Base-by-base conservation (phyloP, 1,140 invertebrate species). In the Drosophila repleta region DNA sequence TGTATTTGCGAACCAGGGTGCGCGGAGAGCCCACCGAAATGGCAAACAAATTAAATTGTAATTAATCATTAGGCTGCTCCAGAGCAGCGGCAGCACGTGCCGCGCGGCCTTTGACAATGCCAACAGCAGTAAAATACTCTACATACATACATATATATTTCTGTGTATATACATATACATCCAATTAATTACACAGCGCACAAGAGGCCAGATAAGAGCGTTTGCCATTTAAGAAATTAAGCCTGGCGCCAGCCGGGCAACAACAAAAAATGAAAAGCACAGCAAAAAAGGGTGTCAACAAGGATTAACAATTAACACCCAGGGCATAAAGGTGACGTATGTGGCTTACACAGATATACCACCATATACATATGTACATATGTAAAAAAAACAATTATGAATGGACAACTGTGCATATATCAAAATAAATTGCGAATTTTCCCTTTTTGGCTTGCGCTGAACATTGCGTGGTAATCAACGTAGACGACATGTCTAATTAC, bases 11-110 rank as follows among this genome's bases (percentile, higher is more conserved):
- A 4, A 18, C 24, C 41, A 41, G 29, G 49, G 57, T 37, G 29
- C 37, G 45, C 10, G 32, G 56, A 18, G 62, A 62, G 57, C 58
- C 55, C 46, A 56, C 39, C 37, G 49, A 73, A 88, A 88, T 87
- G 75, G 64, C 71, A 82, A 78, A 88, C 78, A 88, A 88, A 88
- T 87, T 88, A 87, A 88, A 87, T 87, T 87, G 82, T 82, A 87
- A 87, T 87, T 87, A 87, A 88, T 87, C 83, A 87, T 87, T 79
- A 71, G 74, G 74, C 76, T 62, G 61, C 74, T 45, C 21, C 51
- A 46, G 32, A 67, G 20, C 5, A 29, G 24, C 29, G 46, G 32
- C 69, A 68, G 60, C 74, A 85, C 81, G 81, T 85, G 81, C 77
- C 68, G 82, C 65, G 57, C 73, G 51, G 83, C 75, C 80, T 84